These are phyloP conservation scores for Clitarchus hookeri DNA, from an alignment of 2,888 invertebrate species.

Conservation along the genomic window DNA sequence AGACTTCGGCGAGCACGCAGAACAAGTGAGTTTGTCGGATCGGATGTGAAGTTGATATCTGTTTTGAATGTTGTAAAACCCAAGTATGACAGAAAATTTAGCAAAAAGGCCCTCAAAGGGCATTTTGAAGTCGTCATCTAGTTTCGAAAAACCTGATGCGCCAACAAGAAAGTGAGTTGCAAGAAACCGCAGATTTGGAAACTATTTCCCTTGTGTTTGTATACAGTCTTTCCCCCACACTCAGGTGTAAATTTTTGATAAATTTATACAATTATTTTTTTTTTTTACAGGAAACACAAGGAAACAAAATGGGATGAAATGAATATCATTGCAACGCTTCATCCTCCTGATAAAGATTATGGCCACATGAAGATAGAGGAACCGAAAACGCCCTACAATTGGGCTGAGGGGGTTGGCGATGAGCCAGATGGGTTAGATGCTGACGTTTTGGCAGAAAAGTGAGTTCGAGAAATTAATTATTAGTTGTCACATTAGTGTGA, in stretches of 20 bases:
- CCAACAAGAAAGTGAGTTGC: conserved; percentile 49
- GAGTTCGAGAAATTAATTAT: conserved; percentile 45
- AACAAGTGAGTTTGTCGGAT: background rate
- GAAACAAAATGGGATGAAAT: conserved; percentile 95
- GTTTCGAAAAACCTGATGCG: conserved; percentile 74
- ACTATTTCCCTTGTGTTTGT: too few relatives aligned
- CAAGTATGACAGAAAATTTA: conserved; percentile 66
- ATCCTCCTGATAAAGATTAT: conserved; percentile 98
- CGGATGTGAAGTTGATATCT: background rate
- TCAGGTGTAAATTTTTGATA: background rate
- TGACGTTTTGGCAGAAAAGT: conserved; percentile 78
- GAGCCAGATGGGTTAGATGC: conserved; percentile 64
- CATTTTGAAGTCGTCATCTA: conserved; percentile 89
- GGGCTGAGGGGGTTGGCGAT: conserved; percentile 66
- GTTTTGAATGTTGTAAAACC: background rate
- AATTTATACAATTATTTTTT: background rate
- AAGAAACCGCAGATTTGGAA: background rate
- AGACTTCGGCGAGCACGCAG: background rate
- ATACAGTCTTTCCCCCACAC: too few relatives aligned
- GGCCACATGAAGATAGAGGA: conserved; percentile 99
- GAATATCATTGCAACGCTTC: conserved; percentile 97
- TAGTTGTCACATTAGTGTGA: too few relatives aligned
- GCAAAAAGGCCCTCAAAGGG: conserved; percentile 85
- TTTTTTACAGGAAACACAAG: conserved; percentile 50
- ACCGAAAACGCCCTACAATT: conserved; percentile 92